Base-by-base conservation (phyloP, 2,797 vertebrate species). In the Lepidocolaptes lacrymiger region DNA sequence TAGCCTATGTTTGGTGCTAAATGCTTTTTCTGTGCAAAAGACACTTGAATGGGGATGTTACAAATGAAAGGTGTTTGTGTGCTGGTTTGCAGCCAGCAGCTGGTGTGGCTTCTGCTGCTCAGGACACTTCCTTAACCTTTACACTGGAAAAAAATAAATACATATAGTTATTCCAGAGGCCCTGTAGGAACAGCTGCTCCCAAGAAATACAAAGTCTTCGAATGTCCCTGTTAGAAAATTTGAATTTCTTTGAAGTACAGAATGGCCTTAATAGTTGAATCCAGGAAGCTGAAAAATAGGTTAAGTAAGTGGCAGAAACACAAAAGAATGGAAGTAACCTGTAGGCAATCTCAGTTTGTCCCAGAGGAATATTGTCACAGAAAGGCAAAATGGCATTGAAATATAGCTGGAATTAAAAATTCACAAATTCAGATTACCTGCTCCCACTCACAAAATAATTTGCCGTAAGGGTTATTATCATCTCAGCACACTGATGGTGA, bases 361-460 rank as follows among this genome's bases (percentile, higher is more conserved):
- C 54, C 79, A 76, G 39, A 63, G 62, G 73, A 88, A 82, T 93
- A 68, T 41, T 56, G 26, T 66, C 78, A 78, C 51, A 86, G 82
- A 91, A 91, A 88, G 55, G 48, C 37, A 79, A 90, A 94, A 52
- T 58, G 23, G n/a, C 56, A 83, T 59, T 81, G 75, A 79, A 83
- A 82, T 80, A 30, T 37, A 77, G 52, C 46, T 91, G 72, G 67
- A 80, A 91, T 56, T 76, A 34, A 87, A 78, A 91, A 75, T 71
- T 87, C 68, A 77, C 46, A 75, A 72, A 93, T 91, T 89, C 87
- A 62, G 34, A 55, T 39, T 76, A 55, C 62, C 58, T 90, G 39
- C 39, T 87, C 66, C 37, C 41, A 76, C 59, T 92, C 36, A 49
- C 64, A 71, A n/a, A 73, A 86, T 67, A 91, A 79, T 89, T 94